Base-by-base conservation (phyloP, 2,113 vertebrate species). In the Solea senegalensis region DNA sequence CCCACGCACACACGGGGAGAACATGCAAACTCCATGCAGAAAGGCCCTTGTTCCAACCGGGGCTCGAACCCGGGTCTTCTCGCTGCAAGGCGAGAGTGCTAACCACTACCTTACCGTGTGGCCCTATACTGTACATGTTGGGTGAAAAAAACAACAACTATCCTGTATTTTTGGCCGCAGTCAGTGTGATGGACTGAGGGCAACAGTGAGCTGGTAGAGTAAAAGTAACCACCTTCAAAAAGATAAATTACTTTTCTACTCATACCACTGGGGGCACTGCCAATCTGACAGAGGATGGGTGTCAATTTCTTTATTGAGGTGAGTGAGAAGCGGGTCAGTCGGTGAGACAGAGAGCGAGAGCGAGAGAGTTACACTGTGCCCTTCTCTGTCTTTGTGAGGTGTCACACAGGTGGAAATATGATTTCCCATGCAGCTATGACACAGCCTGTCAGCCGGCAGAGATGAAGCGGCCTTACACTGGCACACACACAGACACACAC, bases 381-480 rank as follows among this genome's bases (percentile, higher is more conserved):
- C 74, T 77, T 73, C 67, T 77, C 72, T 66, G 74, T 82, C 79
- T 85, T 59, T 85, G 75, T 60, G 65, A 86, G 70, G 68, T 90
- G 85, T 89, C 34, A 34, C 88, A 87, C 91, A 89, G 86, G 86
- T 89, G 78, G 85, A 84, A 77, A 86, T 74, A 83, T 85, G 77
- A 90, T 89, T 89, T 86, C 70, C 70, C 69, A 70, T 85, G 84
- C 85, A 88, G 81, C 51, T 75, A 71, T 74, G 89, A 89, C 87
- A 89, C 80, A 85, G 63, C 74, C 85, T 75, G 81, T 89, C 89
- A 86, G 83, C 69, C 78, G 82, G 77, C 82, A 69, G 64, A 77
- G 79, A 84, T 75, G 51, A 75, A 74, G 78, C 86, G 63, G 62
- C 77, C 68, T 76, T 76, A 65, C 69, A 79, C 60, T 85, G 78